phyloP scores from a whole-genome alignment of 2,113 vertebrate genomes.

The Ariopsis seemanni region DNA sequence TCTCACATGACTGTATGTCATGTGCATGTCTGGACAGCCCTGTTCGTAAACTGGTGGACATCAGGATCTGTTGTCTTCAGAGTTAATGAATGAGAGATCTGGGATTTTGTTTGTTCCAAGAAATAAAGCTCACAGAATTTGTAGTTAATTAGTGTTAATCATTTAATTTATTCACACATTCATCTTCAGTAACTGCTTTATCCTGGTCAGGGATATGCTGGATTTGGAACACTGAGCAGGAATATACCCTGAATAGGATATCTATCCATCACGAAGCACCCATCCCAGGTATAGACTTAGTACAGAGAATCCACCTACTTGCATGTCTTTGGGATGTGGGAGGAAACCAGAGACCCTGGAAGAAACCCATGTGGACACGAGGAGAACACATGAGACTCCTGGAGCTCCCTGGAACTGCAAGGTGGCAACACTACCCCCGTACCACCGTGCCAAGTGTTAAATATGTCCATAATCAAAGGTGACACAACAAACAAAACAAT shows the following conservation, averaged over 20 bases:
- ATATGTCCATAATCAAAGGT: not conserved
- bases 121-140: not conserved
- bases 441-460: not conserved
- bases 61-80: not conserved
- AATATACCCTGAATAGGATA: not conserved
- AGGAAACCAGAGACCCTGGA: not conserved
- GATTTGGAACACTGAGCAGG: not conserved
- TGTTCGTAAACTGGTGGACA: constrained; percentile 8
- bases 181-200: not conserved
- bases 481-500: constrained; percentile 29
- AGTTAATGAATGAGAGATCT: not conserved
- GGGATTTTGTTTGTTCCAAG: not conserved
- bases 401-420: not conserved
- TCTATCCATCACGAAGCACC: not conserved
- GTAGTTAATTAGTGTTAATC: not conserved
- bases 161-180: not conserved
- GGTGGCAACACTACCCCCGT: not conserved
- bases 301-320: not conserved
- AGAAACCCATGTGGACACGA: not conserved
- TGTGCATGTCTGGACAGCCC: not conserved
- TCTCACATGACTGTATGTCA: constrained; percentile 8
- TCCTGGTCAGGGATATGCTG: not conserved
- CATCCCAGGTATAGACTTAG: not conserved
- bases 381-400: not conserved
- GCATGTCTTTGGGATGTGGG: not conserved